A percentile compares a stretch with the other conserved stretches of the same genome.
phyloP scores from a whole-genome alignment of 2,888 invertebrate species.

The Ceraclea dissimilis region DNA sequence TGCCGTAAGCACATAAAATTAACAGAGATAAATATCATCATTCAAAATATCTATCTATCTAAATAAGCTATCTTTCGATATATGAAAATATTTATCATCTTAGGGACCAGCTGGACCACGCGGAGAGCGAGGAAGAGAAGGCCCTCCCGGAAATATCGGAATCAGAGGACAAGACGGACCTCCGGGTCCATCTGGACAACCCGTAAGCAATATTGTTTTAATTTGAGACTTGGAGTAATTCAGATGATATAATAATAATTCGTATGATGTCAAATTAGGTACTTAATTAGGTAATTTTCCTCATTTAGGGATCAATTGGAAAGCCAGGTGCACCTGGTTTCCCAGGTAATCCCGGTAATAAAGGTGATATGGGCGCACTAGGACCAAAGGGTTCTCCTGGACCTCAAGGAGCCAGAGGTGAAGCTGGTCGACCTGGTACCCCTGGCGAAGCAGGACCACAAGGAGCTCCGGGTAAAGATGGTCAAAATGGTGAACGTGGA shows the following conservation, averaged over 20 bases:
- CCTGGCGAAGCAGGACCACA: conserved; percentile 69
- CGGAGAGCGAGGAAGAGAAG: conserved; percentile 80
- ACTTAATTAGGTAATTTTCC: neutral
- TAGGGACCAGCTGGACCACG: conserved; percentile 73
- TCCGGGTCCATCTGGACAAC: conserved; percentile 67
- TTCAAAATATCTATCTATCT: neutral
- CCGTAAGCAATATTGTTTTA: conserved; percentile 43
- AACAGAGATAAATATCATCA: neutral
- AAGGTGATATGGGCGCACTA: conserved; percentile 67
- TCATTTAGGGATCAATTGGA: conserved; percentile 61
- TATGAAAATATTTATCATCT: conserved; percentile 5
- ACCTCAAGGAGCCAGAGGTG: conserved; percentile 72
- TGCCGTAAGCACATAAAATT: conserved; percentile 40
- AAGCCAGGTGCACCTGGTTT: conserved; percentile 81
- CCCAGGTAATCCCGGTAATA: conserved; percentile 71
- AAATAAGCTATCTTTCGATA: neutral
- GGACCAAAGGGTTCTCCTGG: conserved; percentile 80
- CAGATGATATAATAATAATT: conserved; percentile 17
- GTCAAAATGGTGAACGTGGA: conserved; percentile 74
- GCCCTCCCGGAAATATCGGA: conserved; percentile 69
- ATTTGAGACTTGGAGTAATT: neutral
- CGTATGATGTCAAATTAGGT: neutral
- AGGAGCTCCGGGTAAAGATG: conserved; percentile 73
- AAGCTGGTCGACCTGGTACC: conserved; percentile 70
- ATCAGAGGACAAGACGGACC: conserved; percentile 73